Conservation (phyloP, 1,140 invertebrate genomes). For the Camponotus pennsylvanicus region DNA sequence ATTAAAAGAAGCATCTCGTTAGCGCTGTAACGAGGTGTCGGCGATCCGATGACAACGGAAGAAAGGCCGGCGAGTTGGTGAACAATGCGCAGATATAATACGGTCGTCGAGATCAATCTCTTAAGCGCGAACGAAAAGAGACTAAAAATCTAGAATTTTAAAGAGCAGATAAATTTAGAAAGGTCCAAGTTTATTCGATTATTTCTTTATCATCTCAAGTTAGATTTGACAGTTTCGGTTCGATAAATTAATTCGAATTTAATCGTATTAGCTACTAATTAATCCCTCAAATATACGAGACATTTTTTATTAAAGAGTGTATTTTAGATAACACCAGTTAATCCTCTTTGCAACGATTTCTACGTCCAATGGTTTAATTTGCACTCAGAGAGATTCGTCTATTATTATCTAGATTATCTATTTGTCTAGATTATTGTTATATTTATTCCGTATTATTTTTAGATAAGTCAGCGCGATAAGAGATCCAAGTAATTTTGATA, state of each 20-base stretch:
- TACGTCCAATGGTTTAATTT: not conserved
- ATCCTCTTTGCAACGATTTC: not conserved
- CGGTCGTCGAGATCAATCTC: not conserved
- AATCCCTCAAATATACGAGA: no score
- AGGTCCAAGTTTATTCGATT: not conserved
- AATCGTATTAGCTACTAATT: no score
- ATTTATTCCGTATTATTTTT: not conserved
- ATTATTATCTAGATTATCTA: not conserved
- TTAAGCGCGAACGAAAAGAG: not conserved
- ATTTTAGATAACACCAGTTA: not conserved
- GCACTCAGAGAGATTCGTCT: not conserved
- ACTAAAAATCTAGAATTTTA: not conserved
- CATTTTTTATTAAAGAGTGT: no score
- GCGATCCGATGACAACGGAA: slow-evolving; percentile 59
- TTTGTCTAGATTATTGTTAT: no score
- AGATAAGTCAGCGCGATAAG: not conserved
- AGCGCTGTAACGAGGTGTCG: slow-evolving; percentile 61
- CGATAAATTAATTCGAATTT: no score
- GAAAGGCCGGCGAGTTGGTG: not conserved
- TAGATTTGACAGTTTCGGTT: not conserved
- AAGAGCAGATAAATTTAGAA: not conserved
- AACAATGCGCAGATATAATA: not conserved
- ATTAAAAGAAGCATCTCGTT: slow-evolving; percentile 53
- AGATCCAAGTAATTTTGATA: not conserved
- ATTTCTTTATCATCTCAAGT: not conserved